These are phyloP conservation scores for Leptinotarsa rubiginosa DNA, from an alignment of 2,888 invertebrate genomes.

Conservation along the genomic window DNA sequence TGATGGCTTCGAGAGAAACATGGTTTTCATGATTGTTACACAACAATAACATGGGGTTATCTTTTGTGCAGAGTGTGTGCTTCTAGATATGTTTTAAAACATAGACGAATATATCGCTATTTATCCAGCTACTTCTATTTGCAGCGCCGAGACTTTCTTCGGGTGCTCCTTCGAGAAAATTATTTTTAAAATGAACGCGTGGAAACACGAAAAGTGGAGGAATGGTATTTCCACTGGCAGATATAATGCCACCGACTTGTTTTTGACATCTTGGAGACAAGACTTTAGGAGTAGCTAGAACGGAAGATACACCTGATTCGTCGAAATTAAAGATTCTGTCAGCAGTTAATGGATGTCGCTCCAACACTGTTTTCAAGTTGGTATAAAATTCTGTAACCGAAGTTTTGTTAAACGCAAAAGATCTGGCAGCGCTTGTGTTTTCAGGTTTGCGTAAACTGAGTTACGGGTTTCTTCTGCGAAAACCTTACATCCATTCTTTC, in stretches of 20 bases:
- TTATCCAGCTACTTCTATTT: not conserved
- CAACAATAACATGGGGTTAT: constrained; percentile 21
- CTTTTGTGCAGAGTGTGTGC: constrained; percentile 25
- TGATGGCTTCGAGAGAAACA: constrained; percentile 5
- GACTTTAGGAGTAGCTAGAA: constrained; percentile 48
- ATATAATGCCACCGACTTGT: not conserved
- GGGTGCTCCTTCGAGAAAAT: constrained; percentile 8
- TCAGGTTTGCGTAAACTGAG: constrained; percentile 39
- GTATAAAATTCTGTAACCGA: constrained; percentile 48
- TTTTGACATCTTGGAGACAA: constrained; percentile 43
- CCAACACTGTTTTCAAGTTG: constrained; percentile 41
- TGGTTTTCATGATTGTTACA: constrained; percentile 34
- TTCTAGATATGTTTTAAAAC: constrained; percentile 25
- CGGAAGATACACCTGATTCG: constrained; percentile 51
- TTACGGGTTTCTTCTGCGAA: constrained; percentile 32
- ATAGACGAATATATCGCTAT: constrained; percentile 17
- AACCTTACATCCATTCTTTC: constrained; percentile 4
- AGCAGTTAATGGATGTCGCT: constrained; percentile 34
- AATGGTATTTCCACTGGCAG: too few relatives aligned
- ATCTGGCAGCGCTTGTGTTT: constrained; percentile 48
- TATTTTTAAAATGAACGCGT: too few relatives aligned
- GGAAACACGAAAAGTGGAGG: too few relatives aligned
- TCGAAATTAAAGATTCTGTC: constrained; percentile 49
- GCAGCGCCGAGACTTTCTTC: not conserved
- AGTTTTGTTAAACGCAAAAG: constrained; percentile 50